Evolutionary conservation across 2,113 vertebrate species (phyloP).

Genomic region (Fregata magnificens): DNA sequence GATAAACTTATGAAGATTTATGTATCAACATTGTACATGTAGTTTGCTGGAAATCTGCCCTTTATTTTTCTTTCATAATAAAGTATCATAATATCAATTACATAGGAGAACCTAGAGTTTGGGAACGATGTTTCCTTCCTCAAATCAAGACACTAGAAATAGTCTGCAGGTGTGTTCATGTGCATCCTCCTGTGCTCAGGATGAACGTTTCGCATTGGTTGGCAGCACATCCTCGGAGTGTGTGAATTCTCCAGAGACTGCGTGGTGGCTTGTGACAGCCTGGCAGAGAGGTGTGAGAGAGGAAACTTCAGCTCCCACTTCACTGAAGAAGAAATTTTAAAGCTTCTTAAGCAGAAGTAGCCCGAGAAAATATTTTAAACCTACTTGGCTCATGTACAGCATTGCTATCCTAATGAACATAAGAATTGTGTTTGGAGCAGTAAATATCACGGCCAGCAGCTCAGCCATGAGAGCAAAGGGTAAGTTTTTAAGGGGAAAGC

Average conservation of each 20-base stretch:
- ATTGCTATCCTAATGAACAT: accelerated
- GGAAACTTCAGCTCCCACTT: neutral
- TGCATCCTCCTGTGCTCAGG: neutral
- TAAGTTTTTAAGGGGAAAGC: neutral
- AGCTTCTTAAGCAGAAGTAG: neutral
- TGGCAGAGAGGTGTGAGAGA: neutral
- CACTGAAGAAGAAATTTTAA: neutral
- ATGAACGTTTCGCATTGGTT: accelerated
- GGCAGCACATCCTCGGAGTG: neutral
- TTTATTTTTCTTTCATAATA: neutral
- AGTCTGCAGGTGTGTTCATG: neutral
- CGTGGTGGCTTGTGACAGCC: neutral
- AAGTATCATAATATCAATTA: neutral
- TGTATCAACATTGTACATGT: neutral
- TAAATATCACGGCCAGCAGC: neutral
- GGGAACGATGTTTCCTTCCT: neutral
- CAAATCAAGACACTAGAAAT: neutral
- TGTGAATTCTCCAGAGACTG: neutral
- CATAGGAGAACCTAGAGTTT: neutral
- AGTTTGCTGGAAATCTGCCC: neutral
- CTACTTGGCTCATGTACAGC: neutral
- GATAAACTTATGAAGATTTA: neutral
- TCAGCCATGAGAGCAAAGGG: neutral
- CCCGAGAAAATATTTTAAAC: neutral
- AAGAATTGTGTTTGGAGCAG: neutral